phyloP scores from a whole-genome alignment of 1,140 invertebrate genomes.

The Anoplophora glabripennis region DNA sequence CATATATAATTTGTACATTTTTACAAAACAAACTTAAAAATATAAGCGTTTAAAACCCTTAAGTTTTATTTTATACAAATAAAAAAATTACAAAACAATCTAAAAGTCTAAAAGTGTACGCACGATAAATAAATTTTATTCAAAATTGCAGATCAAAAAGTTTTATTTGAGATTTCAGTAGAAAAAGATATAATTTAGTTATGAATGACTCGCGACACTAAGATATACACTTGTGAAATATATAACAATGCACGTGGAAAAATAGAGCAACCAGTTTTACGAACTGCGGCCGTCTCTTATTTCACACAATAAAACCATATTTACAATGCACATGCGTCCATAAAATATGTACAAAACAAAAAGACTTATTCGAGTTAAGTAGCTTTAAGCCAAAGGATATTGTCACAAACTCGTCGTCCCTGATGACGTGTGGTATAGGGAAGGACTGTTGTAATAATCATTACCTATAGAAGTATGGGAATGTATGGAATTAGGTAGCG shows the following conservation, averaged over 20 bases:
- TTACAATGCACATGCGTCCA: neutral
- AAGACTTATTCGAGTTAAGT: slow-evolving; percentile 34
- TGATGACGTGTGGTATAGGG: slow-evolving; percentile 66
- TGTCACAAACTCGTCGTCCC: slow-evolving; percentile 71
- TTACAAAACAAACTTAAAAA: slow-evolving; percentile 17
- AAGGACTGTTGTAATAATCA: slow-evolving; percentile 77
- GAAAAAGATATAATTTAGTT: neutral
- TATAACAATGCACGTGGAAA: too few species aligned
- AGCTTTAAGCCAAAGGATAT: slow-evolving; percentile 66
- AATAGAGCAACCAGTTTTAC: too few species aligned
- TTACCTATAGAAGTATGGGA: slow-evolving; percentile 59
- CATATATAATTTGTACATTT: slow-evolving; percentile 24
- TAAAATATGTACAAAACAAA: slow-evolving; percentile 4
- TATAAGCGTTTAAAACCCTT: neutral
- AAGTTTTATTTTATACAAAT: slow-evolving; percentile 2
- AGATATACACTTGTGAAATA: too few species aligned
- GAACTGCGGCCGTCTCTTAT: too few species aligned
- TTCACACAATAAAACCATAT: neutral
- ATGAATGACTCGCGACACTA: too few species aligned
- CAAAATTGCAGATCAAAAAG: neutral
- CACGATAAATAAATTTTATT: neutral
- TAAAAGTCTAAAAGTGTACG: slow-evolving; percentile 1
- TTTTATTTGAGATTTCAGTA: neutral
- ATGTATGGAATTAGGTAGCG: slow-evolving; percentile 61
- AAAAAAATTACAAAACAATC: slow-evolving; percentile 12